Base-by-base conservation (phyloP, 2,888 invertebrate genomes). In the Poecilus cupreus region DNA sequence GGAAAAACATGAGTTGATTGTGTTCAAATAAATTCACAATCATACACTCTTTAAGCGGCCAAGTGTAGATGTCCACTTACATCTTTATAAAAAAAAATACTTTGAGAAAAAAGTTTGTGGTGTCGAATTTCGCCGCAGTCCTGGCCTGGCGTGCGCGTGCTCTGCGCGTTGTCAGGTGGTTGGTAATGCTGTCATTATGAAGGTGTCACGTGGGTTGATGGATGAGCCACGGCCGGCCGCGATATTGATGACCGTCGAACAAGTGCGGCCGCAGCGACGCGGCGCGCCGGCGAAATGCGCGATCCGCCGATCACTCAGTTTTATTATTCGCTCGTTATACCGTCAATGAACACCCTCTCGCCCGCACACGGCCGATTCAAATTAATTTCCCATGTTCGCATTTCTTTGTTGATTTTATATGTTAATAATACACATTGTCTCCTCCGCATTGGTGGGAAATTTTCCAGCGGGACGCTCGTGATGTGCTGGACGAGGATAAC, bases 141-240 rank as follows among this genome's bases (percentile, higher is more conserved):
- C 51, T 13, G 8, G 4, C 13, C 51, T 32, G 64, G 60, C 37
- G 24, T n/a, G 54, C 60, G 24, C 18, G 26, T 51, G 11, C 75
- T 72, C 43, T 18, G 72, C 37, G n/a, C 87, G 87, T 85, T 87
- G 87, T 87, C 88, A 88, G 88, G 88, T 88, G 88, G 88, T 87
- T 84, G 86, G 88, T 87, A 87, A 87, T 87, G 85, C 86, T 85
- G 86, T 87, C 87, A 87, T 88, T 88, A 88, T 87, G 86, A 86
- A 87, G 85, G 86, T 88, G 88, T 88, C 88, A 86, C 83, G 82
- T 54, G 79, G 81, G 82, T 86, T 88, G 88, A 88, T 88, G 87
- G 88, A 88, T 89, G 87, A 85, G 85, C 84, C 85, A 70, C 68
- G 57, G 32, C 39, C 80, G 13, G 46, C 57, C 80, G 80, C 84